A percentile compares a stretch with the other conserved stretches of the same genome.
Evolutionary conservation across 2,888 invertebrate species (phyloP).

Genomic region (Drosophila acutilabella): DNA sequence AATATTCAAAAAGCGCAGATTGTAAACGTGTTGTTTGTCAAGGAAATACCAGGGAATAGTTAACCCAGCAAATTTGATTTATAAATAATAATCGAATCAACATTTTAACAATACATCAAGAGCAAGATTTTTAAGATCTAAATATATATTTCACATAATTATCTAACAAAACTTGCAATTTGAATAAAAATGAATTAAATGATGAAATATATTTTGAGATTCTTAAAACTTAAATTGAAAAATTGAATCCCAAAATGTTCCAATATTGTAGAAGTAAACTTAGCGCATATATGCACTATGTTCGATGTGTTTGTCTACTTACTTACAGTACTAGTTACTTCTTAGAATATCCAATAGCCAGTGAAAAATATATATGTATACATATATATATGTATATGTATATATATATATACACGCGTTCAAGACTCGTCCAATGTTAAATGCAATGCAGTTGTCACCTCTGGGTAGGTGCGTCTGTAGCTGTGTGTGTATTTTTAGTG

Average conservation of each 20-base stretch:
- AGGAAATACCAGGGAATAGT: neutral
- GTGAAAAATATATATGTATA: slow-evolving; percentile 7
- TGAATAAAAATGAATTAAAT: no score
- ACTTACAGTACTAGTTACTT: slow-evolving; percentile 33
- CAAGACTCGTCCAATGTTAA: slow-evolving; percentile 47
- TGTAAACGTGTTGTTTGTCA: neutral
- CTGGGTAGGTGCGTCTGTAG: neutral
- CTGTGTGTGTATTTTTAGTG: slow-evolving; percentile 20
- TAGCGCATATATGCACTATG: no score
- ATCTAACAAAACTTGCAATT: no score
- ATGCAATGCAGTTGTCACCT: slow-evolving; percentile 53
- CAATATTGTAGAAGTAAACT: no score
- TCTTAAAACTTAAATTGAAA: no score
- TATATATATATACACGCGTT: slow-evolving; percentile 26
- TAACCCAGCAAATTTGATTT: slow-evolving; percentile 5
- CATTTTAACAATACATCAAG: slow-evolving; percentile 26
- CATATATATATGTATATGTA: slow-evolving; percentile 5
- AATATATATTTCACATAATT: neutral
- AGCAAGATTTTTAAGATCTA: slow-evolving; percentile 1
- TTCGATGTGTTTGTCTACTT: neutral
- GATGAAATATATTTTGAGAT: no score
- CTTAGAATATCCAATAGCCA: slow-evolving; percentile 10
- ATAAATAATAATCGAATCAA: slow-evolving; percentile 43
- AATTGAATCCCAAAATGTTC: no score
- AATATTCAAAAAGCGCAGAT: slow-evolving; percentile 47